Evolutionary conservation across 1,140 invertebrate species (phyloP).

Genomic region (Meloidogyne floridensis): DNA sequence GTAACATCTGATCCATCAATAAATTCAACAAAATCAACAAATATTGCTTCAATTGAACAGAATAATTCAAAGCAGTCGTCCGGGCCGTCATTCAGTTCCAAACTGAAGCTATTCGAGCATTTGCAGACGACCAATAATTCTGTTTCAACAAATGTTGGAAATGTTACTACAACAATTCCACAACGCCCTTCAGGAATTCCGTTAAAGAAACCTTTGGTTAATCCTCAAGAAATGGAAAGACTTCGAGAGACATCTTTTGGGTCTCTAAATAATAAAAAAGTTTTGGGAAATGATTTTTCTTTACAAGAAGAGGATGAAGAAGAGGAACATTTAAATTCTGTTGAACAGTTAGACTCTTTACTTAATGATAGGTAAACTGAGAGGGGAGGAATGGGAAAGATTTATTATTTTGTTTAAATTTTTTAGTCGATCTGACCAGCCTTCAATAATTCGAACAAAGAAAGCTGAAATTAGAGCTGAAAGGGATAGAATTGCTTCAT

Average conservation of each 20-base stretch:
- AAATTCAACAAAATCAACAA: not conserved
- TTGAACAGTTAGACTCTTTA: slow-evolving; percentile 19
- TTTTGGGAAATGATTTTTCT: slow-evolving; percentile 12
- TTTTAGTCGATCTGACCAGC: slow-evolving; percentile 15
- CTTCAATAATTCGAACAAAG: slow-evolving; percentile 38
- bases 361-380: not conserved
- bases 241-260: slow-evolving; percentile 23
- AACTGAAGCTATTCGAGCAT: slow-evolving; percentile 27
- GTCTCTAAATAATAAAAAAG: slow-evolving; percentile 25
- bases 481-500: slow-evolving; percentile 16
- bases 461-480: slow-evolving; percentile 44
- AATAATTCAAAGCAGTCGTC: slow-evolving; percentile 16
- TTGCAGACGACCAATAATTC: not conserved
- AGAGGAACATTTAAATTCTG: slow-evolving; percentile 7
- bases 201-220: slow-evolving; percentile 38
- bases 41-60: not conserved
- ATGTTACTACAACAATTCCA: not conserved
- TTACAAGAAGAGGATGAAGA: slow-evolving; percentile 3
- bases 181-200: slow-evolving; percentile 32
- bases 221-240: slow-evolving; percentile 39
- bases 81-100: slow-evolving; percentile 31
- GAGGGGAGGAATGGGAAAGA: not conserved
- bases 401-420: slow-evolving; percentile 8
- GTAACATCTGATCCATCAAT: not conserved
- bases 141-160: not conserved